Conservation (phyloP, 2,888 invertebrate species). For the Lithophane socia region DNA sequence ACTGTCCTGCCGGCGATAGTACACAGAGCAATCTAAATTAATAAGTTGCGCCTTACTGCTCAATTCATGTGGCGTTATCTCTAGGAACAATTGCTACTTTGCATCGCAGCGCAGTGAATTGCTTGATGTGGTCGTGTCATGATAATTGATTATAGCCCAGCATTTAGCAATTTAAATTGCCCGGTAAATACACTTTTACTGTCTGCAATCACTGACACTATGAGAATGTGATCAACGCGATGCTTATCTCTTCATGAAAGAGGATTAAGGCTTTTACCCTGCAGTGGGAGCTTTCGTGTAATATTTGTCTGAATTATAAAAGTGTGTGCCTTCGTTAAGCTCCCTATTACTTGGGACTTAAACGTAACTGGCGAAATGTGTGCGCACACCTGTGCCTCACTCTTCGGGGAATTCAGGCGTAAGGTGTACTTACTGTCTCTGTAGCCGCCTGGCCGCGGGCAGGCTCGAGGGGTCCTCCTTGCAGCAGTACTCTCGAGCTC, state of each 20-base stretch:
- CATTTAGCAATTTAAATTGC: neutral
- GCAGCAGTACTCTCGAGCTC: constrained; percentile 95
- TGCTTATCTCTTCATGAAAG: neutral
- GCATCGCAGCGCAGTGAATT: neutral
- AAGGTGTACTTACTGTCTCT: constrained; percentile 89
- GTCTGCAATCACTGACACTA: neutral
- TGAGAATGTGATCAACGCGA: too few relatives aligned
- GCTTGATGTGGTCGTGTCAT: neutral
- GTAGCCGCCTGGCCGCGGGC: constrained; percentile 92
- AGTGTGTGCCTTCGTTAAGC: neutral
- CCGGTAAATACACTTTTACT: neutral
- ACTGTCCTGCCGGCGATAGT: neutral
- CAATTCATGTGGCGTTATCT: neutral
- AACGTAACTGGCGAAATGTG: neutral
- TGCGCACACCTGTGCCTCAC: neutral
- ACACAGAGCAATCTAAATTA: neutral
- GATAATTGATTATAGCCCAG: neutral
- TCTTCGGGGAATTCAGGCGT: neutral
- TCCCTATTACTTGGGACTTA: neutral
- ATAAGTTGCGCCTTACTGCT: neutral
- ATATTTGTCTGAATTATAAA: neutral
- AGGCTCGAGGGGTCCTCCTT: constrained; percentile 95
- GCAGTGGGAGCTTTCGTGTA: neutral
- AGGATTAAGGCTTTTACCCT: neutral
- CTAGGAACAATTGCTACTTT: neutral